Evolutionary conservation across 2,888 invertebrate genomes (phyloP).

Genomic region (Dexiosoma caninum): DNA sequence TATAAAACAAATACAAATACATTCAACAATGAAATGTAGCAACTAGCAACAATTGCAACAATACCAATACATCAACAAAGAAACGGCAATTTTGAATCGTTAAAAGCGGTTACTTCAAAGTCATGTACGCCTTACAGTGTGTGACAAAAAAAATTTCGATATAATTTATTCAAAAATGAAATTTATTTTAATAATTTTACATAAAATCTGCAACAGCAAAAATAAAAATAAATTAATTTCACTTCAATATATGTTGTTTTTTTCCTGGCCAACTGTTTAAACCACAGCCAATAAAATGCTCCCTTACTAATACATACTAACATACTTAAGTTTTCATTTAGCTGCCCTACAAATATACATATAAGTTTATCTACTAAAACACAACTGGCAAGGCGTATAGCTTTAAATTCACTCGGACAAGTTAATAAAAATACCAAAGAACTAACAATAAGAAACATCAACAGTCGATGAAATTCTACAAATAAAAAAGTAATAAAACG

Average conservation of each 20-base stretch:
- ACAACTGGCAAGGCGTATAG: constrained; percentile 44
- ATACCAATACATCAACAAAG: not conserved
- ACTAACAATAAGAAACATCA: constrained; percentile 32
- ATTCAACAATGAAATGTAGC: constrained; percentile 10
- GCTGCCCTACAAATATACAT: not conserved
- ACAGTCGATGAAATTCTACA: constrained; percentile 43
- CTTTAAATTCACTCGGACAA: constrained; percentile 48
- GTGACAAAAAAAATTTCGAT: not conserved
- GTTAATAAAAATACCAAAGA: constrained; percentile 60
- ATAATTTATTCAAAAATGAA: too few relatives aligned
- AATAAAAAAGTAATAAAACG: constrained; percentile 16
- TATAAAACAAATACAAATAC: constrained; percentile 18
- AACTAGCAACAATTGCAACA: constrained; percentile 5
- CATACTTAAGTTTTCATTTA: too few relatives aligned
- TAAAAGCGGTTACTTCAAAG: constrained; percentile 14
- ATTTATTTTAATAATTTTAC: too few relatives aligned
- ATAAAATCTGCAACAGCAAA: not conserved
- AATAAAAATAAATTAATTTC: not conserved
- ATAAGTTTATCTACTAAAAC: constrained; percentile 1
- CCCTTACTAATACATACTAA: not conserved
- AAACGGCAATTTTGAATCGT: constrained; percentile 22
- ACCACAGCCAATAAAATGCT: not conserved
- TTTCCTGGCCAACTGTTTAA: not conserved
- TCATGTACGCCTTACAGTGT: not conserved
- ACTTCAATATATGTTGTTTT: too few relatives aligned